Percentiles rank a stretch among this genome's conserved stretches.
Evolutionary conservation across 2,797 vertebrate species (phyloP).

Genomic region (Streptopelia turtur): DNA sequence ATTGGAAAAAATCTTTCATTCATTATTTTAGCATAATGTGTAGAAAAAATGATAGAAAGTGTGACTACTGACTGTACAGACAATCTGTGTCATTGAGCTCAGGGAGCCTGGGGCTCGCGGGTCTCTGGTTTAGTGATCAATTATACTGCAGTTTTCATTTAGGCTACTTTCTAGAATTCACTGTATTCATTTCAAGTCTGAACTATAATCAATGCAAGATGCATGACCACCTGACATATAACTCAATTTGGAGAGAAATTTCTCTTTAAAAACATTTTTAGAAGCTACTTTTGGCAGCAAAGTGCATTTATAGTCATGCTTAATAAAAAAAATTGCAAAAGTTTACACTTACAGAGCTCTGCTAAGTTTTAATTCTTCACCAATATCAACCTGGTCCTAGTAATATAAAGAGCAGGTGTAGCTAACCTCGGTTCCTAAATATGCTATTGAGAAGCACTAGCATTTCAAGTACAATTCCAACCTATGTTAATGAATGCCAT

Average conservation of each 20-base stretch:
- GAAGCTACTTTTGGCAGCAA: neutral
- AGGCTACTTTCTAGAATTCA: neutral
- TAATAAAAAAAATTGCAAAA: neutral
- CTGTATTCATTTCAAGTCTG: neutral
- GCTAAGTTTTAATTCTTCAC: neutral
- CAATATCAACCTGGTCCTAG: neutral
- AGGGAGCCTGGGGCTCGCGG: neutral
- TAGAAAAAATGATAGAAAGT: neutral
- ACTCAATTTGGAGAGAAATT: neutral
- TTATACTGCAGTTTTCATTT: neutral
- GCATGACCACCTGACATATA: neutral
- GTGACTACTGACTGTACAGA: neutral
- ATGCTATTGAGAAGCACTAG: neutral
- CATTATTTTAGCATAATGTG: neutral
- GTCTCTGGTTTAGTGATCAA: neutral
- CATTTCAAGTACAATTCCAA: neutral
- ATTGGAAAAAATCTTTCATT: neutral
- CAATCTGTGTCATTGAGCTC: neutral
- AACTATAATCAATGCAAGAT: constrained; percentile 36
- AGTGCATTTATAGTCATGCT: neutral
- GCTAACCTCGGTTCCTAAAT: neutral
- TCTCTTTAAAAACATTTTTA: neutral
- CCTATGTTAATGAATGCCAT: neutral
- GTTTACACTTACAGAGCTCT: neutral
- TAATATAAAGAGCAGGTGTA: neutral